Conservation (phyloP, 2,797 vertebrate species). For the Kryptolebias ocellatus region DNA sequence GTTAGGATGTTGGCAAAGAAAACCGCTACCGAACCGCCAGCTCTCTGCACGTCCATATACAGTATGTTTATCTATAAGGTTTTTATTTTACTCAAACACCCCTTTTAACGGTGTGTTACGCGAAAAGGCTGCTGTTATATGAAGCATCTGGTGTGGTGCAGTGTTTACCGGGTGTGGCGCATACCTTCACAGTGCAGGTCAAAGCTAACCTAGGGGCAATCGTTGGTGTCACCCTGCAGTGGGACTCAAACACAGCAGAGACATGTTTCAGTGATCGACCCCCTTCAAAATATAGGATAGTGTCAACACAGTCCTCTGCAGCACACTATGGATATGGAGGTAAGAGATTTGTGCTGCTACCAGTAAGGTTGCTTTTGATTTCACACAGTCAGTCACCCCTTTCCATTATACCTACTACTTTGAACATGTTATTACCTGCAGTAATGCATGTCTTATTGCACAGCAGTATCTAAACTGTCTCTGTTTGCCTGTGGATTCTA, state of each 20-base stretch:
- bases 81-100: not conserved
- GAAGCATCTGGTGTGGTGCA: not conserved
- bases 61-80: not conserved
- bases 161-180: constrained; percentile 25
- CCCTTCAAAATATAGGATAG: constrained; percentile 35
- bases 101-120: not conserved
- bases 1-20: not conserved
- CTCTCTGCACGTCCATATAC: not conserved
- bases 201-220: constrained; percentile 42
- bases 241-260: constrained; percentile 14
- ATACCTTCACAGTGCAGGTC: constrained; percentile 11
- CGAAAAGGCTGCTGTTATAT: not conserved
- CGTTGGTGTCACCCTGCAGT: constrained; percentile 39
- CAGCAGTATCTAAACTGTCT: constrained; percentile 20
- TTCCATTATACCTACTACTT: not conserved
- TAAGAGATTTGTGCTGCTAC: constrained; percentile 22
- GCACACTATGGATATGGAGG: constrained; percentile 67
- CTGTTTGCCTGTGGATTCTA: constrained; percentile 12
- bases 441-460: constrained; percentile 23
- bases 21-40: constrained; percentile 2
- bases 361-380: too few species aligned
- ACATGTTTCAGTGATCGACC: not conserved
- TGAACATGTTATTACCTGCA: not conserved
- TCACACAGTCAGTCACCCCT: not conserved
- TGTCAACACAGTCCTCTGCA: constrained; percentile 41